Evolutionary conservation across 1,140 invertebrate species (phyloP).

Genomic region (Belonocnema kinseyi): DNA sequence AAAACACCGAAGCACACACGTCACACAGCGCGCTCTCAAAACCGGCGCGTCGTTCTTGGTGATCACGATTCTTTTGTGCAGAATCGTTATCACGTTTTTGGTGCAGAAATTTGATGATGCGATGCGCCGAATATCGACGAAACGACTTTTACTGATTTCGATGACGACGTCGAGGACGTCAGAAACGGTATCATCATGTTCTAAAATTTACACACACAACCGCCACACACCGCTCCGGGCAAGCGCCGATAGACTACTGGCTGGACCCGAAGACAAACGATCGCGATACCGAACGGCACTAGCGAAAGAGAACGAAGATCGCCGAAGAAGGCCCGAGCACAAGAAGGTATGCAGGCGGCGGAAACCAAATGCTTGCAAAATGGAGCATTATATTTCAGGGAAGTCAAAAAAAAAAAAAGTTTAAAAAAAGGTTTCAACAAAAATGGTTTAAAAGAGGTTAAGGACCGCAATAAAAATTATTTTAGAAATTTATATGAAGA

Average conservation of each 20-base stretch:
- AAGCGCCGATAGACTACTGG: conserved; percentile 64
- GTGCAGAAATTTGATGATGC: background rate
- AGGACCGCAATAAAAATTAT: no score
- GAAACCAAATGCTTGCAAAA: no score
- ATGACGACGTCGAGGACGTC: background rate
- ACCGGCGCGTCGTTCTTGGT: conserved; percentile 1
- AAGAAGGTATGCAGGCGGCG: conserved; percentile 64
- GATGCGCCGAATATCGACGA: background rate
- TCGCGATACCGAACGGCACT: conserved; percentile 37
- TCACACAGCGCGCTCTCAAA: background rate
- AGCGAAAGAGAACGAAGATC: conserved; percentile 23
- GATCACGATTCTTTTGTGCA: background rate
- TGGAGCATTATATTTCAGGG: no score
- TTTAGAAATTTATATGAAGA: no score
- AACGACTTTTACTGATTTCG: background rate
- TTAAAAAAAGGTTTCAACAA: no score
- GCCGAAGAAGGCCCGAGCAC: conserved; percentile 39
- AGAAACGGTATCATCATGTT: background rate
- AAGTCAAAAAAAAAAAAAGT: no score
- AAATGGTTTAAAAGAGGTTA: no score
- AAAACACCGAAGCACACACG: conserved; percentile 20
- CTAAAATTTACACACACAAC: background rate
- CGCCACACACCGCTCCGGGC: conserved; percentile 48
- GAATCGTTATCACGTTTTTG: background rate
- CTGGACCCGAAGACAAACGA: conserved; percentile 57